phyloP scores from a whole-genome alignment of 2,888 invertebrate genomes.

The Drosophila paranaensis region DNA sequence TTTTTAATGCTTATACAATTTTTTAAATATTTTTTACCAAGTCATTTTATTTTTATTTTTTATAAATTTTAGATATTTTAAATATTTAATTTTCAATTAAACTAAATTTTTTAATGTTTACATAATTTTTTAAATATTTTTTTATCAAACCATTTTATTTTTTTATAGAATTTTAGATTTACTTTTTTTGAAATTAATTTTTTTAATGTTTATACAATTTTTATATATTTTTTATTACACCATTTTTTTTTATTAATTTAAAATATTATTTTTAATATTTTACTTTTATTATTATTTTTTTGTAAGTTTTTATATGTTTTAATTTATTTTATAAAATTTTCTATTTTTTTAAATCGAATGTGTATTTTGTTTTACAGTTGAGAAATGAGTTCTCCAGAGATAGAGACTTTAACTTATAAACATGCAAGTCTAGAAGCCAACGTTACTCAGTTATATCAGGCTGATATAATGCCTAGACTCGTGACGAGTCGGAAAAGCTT shows the following conservation, averaged over 20 bases:
- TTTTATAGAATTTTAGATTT: too few species aligned
- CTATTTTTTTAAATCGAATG: too few species aligned
- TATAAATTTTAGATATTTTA: too few species aligned
- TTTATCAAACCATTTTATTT: background rate
- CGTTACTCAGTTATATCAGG: background rate
- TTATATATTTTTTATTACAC: background rate
- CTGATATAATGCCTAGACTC: background rate
- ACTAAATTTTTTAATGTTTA: too few species aligned
- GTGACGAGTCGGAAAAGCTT: background rate
- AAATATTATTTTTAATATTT: too few species aligned
- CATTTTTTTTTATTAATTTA: background rate
- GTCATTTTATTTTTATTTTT: too few species aligned
- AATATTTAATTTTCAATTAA: too few species aligned
- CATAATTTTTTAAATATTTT: background rate
- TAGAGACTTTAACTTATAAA: background rate
- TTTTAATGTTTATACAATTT: background rate
- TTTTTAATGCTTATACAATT: background rate
- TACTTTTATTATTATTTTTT: background rate
- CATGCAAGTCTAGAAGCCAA: background rate
- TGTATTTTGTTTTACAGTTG: too few species aligned
- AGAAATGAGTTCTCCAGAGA: too few species aligned
- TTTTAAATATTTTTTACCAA: background rate
- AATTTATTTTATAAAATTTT: too few species aligned
- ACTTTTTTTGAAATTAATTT: too few species aligned
- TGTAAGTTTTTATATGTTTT: too few species aligned